These are phyloP conservation scores for Archips xylosteana DNA, from an alignment of 2,888 invertebrate genomes.

Conservation along the genomic window DNA sequence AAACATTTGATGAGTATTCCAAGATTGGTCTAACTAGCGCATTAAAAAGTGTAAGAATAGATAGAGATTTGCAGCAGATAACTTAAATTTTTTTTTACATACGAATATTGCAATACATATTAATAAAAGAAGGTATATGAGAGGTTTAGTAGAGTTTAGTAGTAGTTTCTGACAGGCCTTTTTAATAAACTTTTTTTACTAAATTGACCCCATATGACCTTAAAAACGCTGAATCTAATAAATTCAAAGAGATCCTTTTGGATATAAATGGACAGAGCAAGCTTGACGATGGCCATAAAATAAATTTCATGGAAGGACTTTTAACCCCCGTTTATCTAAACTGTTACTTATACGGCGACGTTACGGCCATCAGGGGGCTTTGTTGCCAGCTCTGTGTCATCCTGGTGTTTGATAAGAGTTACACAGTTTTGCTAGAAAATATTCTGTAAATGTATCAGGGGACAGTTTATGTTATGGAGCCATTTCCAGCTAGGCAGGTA, in stretches of 20 bases:
- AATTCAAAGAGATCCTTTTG: conserved; percentile 17
- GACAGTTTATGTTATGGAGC: neutral
- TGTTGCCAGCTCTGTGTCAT: conserved; percentile 14
- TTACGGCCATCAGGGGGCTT: conserved; percentile 3
- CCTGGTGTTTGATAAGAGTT: conserved; percentile 16
- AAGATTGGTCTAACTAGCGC: no score
- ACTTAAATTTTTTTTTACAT: no score
- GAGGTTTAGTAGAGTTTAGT: no score
- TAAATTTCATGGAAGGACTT: conserved; percentile 32
- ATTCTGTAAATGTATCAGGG: neutral
- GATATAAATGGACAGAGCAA: conserved; percentile 29
- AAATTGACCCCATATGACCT: neutral
- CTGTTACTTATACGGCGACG: conserved; percentile 31
- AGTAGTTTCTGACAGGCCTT: no score
- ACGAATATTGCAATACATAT: no score
- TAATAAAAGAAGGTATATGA: no score
- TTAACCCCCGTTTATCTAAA: conserved; percentile 36
- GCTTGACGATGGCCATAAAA: conserved; percentile 34
- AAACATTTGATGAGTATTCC: no score
- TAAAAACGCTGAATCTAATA: neutral
- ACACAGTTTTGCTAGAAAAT: conserved; percentile 16
- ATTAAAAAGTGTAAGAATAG: no score
- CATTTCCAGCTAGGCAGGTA: neutral
- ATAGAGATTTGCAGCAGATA: no score
- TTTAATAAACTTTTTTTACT: no score